Evolutionary conservation across 1,140 invertebrate species (phyloP), one percentile per base, ranked within the genome.

Genomic region (Tetramorium simillimum): DNA sequence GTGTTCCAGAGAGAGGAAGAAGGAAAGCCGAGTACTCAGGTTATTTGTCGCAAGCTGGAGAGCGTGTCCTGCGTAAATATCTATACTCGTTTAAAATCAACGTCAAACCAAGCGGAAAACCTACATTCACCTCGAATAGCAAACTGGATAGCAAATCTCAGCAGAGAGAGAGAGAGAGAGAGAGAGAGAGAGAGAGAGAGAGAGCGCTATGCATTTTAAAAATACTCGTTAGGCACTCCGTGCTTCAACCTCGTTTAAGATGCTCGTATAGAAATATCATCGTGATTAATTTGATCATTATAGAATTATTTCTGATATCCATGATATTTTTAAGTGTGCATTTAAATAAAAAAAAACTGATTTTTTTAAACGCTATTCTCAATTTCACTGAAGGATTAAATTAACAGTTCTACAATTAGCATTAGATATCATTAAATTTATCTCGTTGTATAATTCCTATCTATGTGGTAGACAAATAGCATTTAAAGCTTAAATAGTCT

Each of bases 41-140:
- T 81, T 70, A 81, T 69, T 81, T 81, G 67, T 81, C 40, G 58
- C 46, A 49, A 24, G 21, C 40, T 69, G 10, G 21, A 81, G 65
- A 67, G 49, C 37, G 51, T 72, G 78, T 72, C 21, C 63, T 70
- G 49, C 49, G 78, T 81, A 81, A 81, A 81, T 81, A 81, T 81
- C 77, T 70, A 70, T 72, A 56, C 33, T 81, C 78, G 65, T 53
- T 56, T 67, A 69, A 81, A 81, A 81, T 81, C 62, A 81, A 70
- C 77, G 46, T 18, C 63, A 24, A 70, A 37, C 33, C 21, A 43
- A 43, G 46, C 9, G 46, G 14, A 51, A 81, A 53, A 40, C 75
- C 40, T 28, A 49, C 56, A 81, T 49, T 37, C 33, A 43, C 21
- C 5, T 40, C 14, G 40, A 12, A 69, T 69, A 69, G 28, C 33